Conservation (phyloP, 2,113 vertebrate genomes). For the Zosterops hypoxanthus region DNA sequence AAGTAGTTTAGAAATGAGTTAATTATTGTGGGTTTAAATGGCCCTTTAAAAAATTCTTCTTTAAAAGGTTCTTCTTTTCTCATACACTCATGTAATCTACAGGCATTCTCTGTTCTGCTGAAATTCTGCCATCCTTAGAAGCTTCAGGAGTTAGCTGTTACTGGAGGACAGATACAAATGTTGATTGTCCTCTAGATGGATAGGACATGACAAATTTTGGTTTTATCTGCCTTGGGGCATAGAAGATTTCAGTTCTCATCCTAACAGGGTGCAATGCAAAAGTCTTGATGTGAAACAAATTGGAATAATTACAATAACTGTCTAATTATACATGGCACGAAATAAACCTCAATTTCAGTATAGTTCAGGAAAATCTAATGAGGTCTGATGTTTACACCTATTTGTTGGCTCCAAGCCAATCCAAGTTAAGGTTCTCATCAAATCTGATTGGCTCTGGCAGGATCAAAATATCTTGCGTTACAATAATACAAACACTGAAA, state of each 20-base stretch:
- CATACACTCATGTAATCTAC: neutral
- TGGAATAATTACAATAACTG: conserved; percentile 9
- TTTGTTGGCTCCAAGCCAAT: neutral
- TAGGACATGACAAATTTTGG: neutral
- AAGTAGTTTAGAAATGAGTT: neutral
- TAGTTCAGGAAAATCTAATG: conserved; percentile 13
- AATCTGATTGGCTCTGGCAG: conserved; percentile 2
- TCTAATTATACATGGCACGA: neutral
- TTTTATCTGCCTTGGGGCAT: neutral
- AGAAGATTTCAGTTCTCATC: neutral
- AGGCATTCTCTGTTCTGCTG: neutral
- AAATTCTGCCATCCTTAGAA: neutral
- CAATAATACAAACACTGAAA: neutral
- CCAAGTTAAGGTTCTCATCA: neutral
- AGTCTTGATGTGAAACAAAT: conserved; percentile 8
- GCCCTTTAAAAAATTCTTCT: neutral
- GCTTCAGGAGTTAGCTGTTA: neutral
- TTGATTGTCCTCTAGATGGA: neutral
- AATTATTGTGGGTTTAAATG: neutral
- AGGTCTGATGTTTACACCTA: conserved; percentile 29
- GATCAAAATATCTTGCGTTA: neutral
- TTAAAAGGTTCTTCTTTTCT: neutral
- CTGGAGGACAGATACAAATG: neutral
- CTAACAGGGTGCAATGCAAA: neutral
- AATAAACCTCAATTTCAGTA: conserved; percentile 11